phyloP scores from a whole-genome alignment of 2,113 vertebrate genomes.

The Macroglossus sobrinus region DNA sequence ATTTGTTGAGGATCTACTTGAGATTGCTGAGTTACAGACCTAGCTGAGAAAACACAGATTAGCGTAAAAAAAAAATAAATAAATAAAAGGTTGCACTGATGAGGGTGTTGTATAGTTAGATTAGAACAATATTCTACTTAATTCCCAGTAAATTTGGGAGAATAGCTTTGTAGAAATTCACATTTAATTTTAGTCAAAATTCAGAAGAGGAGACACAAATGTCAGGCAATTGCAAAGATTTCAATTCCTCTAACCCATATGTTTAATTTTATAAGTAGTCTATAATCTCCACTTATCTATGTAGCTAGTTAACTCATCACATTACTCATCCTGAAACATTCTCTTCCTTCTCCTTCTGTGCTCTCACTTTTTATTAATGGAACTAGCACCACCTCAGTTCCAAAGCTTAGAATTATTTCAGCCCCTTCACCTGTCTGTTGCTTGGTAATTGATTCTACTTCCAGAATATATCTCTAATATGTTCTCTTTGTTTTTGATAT shows the following conservation, averaged over 20 bases:
- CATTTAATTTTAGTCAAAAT: conserved; percentile 15
- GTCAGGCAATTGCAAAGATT: not conserved
- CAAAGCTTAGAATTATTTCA: not conserved
- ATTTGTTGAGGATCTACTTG: conserved; percentile 57
- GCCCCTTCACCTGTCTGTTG: not conserved
- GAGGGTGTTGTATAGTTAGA: not conserved
- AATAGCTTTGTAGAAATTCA: conserved; percentile 5
- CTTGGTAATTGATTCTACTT: not conserved
- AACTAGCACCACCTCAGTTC: not conserved
- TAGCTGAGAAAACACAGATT: conserved; percentile 4
- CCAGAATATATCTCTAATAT: not conserved
- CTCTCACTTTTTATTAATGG: conserved; percentile 3
- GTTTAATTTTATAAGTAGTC: conserved; percentile 41
- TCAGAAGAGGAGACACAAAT: not conserved
- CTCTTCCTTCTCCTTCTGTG: not conserved
- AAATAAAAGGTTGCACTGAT: not conserved
- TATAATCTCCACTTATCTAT: not conserved
- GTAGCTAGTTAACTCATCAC: conserved; percentile 27
- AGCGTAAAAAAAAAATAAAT: not conserved
- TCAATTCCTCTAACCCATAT: conserved; percentile 14
- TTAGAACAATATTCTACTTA: not conserved
- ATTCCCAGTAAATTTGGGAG: not conserved
- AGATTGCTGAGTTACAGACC: conserved; percentile 55
- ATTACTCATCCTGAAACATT: not conserved
- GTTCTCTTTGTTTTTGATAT: not conserved